These are phyloP conservation scores for Melipona beecheii DNA, from an alignment of 2,888 invertebrate genomes.

Conservation along the genomic window DNA sequence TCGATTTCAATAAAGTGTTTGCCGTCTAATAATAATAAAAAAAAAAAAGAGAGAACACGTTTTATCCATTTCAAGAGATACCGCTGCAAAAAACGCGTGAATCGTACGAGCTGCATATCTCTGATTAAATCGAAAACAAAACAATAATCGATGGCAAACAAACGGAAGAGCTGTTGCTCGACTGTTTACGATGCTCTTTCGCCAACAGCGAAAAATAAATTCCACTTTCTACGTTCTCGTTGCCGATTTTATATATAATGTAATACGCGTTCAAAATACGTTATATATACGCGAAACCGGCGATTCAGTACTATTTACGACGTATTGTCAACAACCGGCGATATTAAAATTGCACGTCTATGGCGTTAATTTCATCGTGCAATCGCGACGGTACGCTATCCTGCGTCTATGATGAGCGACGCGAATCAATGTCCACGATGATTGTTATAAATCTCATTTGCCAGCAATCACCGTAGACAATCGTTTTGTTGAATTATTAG, in stretches of 20 bases:
- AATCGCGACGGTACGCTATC: neutral
- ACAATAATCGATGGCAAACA: neutral
- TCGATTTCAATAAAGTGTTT: neutral
- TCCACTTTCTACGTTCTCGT: neutral
- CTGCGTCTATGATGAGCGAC: slow-evolving; percentile 28
- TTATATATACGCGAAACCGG: slow-evolving; percentile 22
- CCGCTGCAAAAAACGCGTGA: neutral
- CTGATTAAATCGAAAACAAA: slow-evolving; percentile 2
- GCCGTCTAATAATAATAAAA: neutral
- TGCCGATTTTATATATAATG: neutral
- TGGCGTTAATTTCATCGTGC: slow-evolving; percentile 15
- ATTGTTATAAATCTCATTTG: slow-evolving; percentile 26
- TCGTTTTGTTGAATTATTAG: slow-evolving; percentile 36
- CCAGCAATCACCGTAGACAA: slow-evolving; percentile 12
- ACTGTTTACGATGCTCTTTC: slow-evolving; percentile 6
- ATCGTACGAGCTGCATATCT: neutral
- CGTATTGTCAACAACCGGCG: neutral
- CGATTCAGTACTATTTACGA: slow-evolving; percentile 2
- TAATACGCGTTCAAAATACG: slow-evolving; percentile 9
- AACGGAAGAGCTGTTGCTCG: neutral
- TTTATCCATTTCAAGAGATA: neutral
- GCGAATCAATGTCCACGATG: slow-evolving; percentile 10
- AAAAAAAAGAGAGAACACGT: neutral
- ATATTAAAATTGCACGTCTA: slow-evolving; percentile 29
- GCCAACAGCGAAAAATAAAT: neutral